Base-by-base conservation (phyloP, 2,113 vertebrate species). In the Miniopterus natalensis region DNA sequence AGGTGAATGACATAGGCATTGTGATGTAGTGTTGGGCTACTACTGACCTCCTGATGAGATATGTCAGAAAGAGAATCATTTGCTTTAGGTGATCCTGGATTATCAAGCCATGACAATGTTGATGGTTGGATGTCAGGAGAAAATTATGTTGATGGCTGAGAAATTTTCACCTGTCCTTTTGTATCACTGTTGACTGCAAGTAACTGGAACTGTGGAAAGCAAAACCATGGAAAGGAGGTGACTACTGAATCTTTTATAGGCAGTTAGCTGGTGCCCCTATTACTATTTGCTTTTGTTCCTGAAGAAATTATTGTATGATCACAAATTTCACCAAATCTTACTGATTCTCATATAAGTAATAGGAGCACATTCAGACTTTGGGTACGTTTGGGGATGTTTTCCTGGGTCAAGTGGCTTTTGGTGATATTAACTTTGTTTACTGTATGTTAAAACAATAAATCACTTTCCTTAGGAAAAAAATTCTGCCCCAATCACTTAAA, bases 381-480 rank as follows among this genome's bases (percentile, higher is more conserved):
- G 13, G 42, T 89, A 23, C 90, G 45, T 79, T 86, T 79, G 70
- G 47, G 29, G 57, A 83, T 40, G 53, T 90, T 94, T 92, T 36
- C 92, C 55, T 47, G 18, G 66, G 42, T 63, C 36, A 40, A 49
- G 47, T 5, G 20, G 68, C 57, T 63, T 81, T 88, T 0, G 15
- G 53, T 42, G 53, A 68, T 47, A 77, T 1, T 90, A 9, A 47
- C 21, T 89, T 90, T 92, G 42, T 84, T 87, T 15, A 61, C 4
- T 90, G 77, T 74, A 45, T 80, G 45, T 90, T 36, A 87, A 78
- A 92, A 89, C 31, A 93, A 61, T 63, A 92, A 66, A 55, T 90
- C 15, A 75, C 6, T 96, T 92, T 71, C 55, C n/a, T 84, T 84
- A 80, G 81, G 70, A 75, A 74, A 73, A 74, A 45, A 66, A 45